Evolutionary conservation across 2,113 vertebrate species (phyloP).

Genomic region (Saccopteryx bilineata): DNA sequence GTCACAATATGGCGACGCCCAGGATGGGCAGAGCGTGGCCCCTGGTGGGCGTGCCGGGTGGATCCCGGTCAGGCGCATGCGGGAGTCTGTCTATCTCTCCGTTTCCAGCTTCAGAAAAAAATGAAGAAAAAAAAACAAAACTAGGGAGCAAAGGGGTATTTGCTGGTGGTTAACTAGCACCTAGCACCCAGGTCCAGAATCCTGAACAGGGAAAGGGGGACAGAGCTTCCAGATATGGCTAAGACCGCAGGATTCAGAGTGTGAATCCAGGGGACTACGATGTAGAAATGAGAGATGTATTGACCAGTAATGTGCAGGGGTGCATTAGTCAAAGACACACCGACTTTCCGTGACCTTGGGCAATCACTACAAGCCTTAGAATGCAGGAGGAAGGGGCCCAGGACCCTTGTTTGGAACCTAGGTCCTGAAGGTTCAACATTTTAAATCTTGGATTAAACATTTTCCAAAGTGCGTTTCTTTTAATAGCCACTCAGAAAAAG

Average conservation of each 20-base stretch:
- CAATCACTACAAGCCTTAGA: not conserved
- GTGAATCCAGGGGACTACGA: not conserved
- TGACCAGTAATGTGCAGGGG: not conserved
- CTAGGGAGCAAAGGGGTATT: not conserved
- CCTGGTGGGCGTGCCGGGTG: no score
- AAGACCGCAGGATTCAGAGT: not conserved
- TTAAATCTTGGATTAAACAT: not conserved
- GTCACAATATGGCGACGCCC: no score
- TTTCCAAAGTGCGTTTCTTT: conserved; percentile 3
- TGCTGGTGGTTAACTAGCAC: not conserved
- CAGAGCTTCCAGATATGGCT: not conserved
- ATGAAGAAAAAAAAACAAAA: no score
- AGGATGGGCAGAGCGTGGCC: no score
- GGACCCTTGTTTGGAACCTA: not conserved
- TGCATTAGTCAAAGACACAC: not conserved
- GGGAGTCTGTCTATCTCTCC: no score
- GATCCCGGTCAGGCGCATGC: no score
- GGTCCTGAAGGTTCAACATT: not conserved
- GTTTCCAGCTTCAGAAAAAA: no score
- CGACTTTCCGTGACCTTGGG: not conserved
- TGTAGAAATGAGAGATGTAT: not conserved
- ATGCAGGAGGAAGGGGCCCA: not conserved
- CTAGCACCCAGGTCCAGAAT: not conserved
- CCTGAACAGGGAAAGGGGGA: not conserved
- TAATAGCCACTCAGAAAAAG: not conserved